These are phyloP conservation scores for Alitta virens DNA, from an alignment of 2,888 invertebrate species.

Conservation along the genomic window DNA sequence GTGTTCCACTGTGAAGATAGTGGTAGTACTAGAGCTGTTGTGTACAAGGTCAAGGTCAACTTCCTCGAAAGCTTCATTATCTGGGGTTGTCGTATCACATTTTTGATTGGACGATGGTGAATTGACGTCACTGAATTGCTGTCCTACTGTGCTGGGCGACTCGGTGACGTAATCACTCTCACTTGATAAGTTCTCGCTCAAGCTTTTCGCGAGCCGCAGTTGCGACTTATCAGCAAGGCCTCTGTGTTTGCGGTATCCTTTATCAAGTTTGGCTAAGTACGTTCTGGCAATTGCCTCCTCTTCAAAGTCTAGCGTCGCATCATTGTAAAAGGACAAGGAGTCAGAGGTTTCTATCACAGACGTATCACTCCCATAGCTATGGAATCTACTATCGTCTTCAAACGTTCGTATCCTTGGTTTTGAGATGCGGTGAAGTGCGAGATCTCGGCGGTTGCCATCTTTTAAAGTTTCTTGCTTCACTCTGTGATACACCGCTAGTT, in stretches of 20 bases:
- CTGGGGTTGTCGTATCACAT: not conserved
- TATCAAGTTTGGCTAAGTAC: conserved; percentile 12
- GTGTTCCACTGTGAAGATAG: conserved; percentile 3
- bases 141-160: conserved; percentile 12
- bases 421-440: conserved; percentile 56
- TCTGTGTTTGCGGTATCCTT: conserved; percentile 2
- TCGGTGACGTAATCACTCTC: conserved; percentile 18
- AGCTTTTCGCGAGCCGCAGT: not conserved
- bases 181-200: conserved; percentile 6
- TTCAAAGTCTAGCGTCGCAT: conserved; percentile 18
- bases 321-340: conserved; percentile 21
- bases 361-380: conserved; percentile 51
- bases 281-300: conserved; percentile 14
- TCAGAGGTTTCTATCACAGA: conserved; percentile 19
- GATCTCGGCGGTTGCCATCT: conserved; percentile 15
- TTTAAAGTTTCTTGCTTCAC: conserved; percentile 10
- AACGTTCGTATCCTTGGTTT: conserved; percentile 58
- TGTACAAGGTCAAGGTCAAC: conserved; percentile 7
- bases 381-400: conserved; percentile 57
- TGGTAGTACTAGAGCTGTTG: conserved; percentile 6
- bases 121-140: not conserved
- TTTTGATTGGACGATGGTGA: not conserved
- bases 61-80: conserved; percentile 1
- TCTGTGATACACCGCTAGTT: conserved; percentile 34
- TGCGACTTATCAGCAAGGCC: not conserved